These are phyloP conservation scores for Nemurella pictetii DNA, from an alignment of 2,888 invertebrate genomes.

Conservation along the genomic window DNA sequence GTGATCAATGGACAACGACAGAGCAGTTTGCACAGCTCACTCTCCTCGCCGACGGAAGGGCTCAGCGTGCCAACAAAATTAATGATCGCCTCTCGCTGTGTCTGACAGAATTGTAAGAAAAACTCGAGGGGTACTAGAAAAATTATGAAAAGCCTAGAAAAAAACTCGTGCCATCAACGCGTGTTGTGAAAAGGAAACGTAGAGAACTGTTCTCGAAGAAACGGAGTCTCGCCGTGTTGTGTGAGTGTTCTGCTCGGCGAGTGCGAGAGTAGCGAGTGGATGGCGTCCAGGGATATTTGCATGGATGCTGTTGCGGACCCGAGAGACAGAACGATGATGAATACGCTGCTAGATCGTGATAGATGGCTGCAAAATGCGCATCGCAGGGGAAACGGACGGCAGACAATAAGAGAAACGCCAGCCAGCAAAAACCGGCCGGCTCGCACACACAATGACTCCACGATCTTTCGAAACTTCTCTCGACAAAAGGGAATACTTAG, in stretches of 20 bases:
- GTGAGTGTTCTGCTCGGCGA: not conserved
- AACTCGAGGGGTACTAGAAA: not conserved
- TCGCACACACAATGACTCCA: not conserved
- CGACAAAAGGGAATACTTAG: not conserved
- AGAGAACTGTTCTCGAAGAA: not conserved
- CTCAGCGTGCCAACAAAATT: not conserved
- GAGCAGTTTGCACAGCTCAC: not conserved
- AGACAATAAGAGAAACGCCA: not conserved
- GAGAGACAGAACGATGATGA: not conserved
- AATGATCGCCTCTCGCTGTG: not conserved
- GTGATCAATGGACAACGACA: not conserved
- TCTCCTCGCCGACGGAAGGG: not conserved
- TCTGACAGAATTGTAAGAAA: not conserved
- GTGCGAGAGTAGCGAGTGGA: not conserved
- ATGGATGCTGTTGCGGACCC: not conserved
- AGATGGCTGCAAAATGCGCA: not conserved
- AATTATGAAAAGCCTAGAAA: not conserved
- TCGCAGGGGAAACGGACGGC: not conserved
- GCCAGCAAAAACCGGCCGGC: not conserved
- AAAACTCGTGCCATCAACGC: not conserved
- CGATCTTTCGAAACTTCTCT: not conserved
- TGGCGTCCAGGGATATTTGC: not conserved
- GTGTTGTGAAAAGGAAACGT: not conserved
- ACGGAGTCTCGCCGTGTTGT: not conserved
- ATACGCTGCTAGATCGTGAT: not conserved